Evolutionary conservation across 2,797 vertebrate genomes (phyloP).

Genomic region (Etheostoma nigrum): DNA sequence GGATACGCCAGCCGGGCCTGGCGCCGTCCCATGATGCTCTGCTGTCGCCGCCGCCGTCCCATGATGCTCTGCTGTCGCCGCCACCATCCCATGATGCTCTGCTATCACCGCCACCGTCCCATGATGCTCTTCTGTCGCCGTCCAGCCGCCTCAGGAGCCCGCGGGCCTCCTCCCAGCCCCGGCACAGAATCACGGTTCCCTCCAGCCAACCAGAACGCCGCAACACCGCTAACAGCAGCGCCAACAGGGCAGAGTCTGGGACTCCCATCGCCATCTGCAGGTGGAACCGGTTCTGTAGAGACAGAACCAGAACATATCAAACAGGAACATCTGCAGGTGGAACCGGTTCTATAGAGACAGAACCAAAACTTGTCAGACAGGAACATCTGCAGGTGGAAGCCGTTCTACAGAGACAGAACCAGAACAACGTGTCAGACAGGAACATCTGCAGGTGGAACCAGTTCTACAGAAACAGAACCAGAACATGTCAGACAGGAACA

Average conservation of each 20-base stretch:
- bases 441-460: too few species aligned
- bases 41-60: slow-evolving; percentile 69
- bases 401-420: too few species aligned
- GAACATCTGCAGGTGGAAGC: too few species aligned
- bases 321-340: too few species aligned
- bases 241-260: slow-evolving; percentile 84
- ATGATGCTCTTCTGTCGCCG: background rate
- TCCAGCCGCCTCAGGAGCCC: slow-evolving; percentile 85
- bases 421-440: too few species aligned
- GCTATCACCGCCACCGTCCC: background rate
- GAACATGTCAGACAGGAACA: too few species aligned
- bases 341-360: too few species aligned
- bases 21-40: slow-evolving; percentile 9
- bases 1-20: slow-evolving; percentile 72
- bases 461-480: too few species aligned
- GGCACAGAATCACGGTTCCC: slow-evolving; percentile 86
- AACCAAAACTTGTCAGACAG: too few species aligned
- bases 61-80: background rate
- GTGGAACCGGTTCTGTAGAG: slow-evolving; percentile 90
- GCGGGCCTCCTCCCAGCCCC: slow-evolving; percentile 83
- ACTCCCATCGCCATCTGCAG: slow-evolving; percentile 89
- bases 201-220: slow-evolving; percentile 86
- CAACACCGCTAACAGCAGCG: slow-evolving; percentile 85
- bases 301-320: background rate
- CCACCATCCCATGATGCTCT: slow-evolving; percentile 1